phyloP scores from a whole-genome alignment of 2,113 vertebrate species.

The Corapipo altera region DNA sequence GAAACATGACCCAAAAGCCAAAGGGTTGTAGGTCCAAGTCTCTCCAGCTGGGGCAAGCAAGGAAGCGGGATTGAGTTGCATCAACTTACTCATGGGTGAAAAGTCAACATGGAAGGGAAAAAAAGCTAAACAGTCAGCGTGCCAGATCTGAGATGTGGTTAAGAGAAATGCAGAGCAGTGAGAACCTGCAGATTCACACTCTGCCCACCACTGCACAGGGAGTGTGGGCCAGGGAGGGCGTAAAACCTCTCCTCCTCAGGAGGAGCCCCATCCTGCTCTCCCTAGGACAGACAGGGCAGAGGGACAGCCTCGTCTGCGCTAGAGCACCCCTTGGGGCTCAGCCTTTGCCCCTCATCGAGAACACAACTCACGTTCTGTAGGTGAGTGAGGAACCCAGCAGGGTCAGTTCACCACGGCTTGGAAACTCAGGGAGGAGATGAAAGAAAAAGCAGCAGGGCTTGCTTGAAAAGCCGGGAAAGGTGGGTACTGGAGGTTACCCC shows the following conservation, averaged over 20 bases:
- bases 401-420: neutral
- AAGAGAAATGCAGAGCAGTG: neutral
- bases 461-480: neutral
- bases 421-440: neutral
- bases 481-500: neutral
- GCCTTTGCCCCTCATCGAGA: neutral
- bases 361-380: neutral
- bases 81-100: neutral
- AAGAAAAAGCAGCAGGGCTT: neutral
- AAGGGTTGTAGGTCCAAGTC: neutral
- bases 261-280: neutral
- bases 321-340: neutral
- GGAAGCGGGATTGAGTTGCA: neutral
- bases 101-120: neutral
- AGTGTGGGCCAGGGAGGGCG: neutral
- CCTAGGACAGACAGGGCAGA: neutral
- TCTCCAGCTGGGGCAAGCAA: neutral
- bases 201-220: rapidly evolving
- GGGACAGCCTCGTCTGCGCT: rapidly evolving
- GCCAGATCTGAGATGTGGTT: neutral
- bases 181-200: neutral
- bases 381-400: neutral
- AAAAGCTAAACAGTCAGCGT: neutral
- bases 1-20: neutral
- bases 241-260: neutral